These are phyloP conservation scores for Peribatodes rhomboidaria DNA, from an alignment of 2,888 invertebrate genomes.

Conservation along the genomic window DNA sequence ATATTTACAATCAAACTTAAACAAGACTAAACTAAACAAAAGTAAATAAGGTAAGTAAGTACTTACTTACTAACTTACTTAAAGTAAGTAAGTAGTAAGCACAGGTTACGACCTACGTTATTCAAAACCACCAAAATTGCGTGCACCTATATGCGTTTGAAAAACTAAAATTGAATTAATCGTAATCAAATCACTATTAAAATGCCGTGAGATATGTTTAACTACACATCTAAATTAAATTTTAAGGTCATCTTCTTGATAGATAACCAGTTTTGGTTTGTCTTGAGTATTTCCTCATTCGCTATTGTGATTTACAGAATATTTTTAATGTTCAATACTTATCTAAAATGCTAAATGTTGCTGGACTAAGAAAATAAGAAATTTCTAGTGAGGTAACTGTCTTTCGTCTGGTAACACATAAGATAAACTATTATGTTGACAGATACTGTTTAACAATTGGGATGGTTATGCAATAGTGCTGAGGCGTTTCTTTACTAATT, in stretches of 20 bases:
- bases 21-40: no score
- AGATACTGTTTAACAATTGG: neutral
- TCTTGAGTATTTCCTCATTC: slow-evolving; percentile 20
- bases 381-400: neutral
- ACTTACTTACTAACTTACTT: no score
- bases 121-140: no score
- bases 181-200: neutral
- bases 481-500: slow-evolving; percentile 16
- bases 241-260: slow-evolving; percentile 22
- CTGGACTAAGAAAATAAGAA: no score
- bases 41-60: no score
- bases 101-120: no score
- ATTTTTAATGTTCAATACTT: neutral
- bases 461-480: slow-evolving; percentile 7
- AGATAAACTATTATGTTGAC: neutral
- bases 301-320: slow-evolving; percentile 4
- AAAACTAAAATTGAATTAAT: no score
- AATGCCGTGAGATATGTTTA: slow-evolving; percentile 11
- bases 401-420: neutral
- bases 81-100: no score
- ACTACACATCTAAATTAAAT: slow-evolving; percentile 4
- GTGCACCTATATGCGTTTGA: no score
- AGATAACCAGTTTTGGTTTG: slow-evolving; percentile 24
- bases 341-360: no score
- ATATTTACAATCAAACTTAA: no score